phyloP scores from a whole-genome alignment of 2,888 invertebrate genomes.

The Eupeodes luniger region DNA sequence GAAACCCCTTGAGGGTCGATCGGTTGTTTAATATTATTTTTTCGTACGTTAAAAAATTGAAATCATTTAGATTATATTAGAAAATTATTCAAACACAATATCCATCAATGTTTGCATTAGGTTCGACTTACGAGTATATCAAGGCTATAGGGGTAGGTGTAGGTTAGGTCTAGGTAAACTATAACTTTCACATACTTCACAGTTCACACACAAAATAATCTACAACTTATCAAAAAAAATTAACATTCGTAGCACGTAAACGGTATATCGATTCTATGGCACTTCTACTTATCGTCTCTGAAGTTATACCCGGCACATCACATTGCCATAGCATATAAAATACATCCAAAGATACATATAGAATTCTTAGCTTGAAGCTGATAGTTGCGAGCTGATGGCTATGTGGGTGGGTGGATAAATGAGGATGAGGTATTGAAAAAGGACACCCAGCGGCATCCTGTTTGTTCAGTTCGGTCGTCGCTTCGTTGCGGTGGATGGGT shows the following conservation, averaged over 20 bases:
- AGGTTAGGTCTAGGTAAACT: not conserved
- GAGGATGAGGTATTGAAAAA: not conserved
- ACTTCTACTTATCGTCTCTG: conserved; percentile 73
- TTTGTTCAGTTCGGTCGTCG: conserved; percentile 5
- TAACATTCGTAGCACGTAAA: conserved; percentile 67
- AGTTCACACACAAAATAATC: conserved; percentile 48
- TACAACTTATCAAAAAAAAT: conserved; percentile 56
- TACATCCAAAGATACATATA: not conserved
- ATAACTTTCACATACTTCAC: not conserved
- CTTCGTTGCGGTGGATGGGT: too few species aligned
- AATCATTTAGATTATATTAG: not conserved
- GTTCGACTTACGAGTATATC: not conserved
- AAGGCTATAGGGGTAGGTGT: too few species aligned
- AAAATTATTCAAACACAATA: not conserved
- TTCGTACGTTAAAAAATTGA: not conserved
- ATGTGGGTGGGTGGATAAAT: not conserved
- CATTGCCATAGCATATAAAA: too few species aligned
- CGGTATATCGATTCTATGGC: conserved; percentile 70
- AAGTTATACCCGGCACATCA: conserved; percentile 36
- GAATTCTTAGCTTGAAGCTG: conserved; percentile 62
- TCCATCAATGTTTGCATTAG: not conserved
- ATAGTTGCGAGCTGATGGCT: conserved; percentile 29
- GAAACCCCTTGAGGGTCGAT: not conserved
- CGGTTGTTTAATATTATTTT: not conserved
- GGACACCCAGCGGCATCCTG: conserved; percentile 7